These are phyloP conservation scores for Centroberyx gerrardi DNA, from an alignment of 2,797 vertebrate species.

Conservation along the genomic window DNA sequence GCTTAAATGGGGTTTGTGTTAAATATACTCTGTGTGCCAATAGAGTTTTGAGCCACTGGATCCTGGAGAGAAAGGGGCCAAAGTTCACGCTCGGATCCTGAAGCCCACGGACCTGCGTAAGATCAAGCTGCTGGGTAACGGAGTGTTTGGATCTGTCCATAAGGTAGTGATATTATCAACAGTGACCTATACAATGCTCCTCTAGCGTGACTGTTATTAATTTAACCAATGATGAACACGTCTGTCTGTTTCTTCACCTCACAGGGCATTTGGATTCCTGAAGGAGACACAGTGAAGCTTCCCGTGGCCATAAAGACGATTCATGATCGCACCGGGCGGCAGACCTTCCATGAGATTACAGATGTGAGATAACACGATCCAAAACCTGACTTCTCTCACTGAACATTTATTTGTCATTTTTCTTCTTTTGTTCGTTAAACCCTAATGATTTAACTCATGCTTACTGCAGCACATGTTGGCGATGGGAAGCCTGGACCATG, in stretches of 20 bases:
- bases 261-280: slow-evolving; percentile 96
- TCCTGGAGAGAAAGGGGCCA: slow-evolving; percentile 91
- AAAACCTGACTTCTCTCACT: background rate
- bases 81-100: slow-evolving; percentile 91
- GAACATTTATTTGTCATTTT: background rate
- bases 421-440: background rate
- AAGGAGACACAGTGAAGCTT: slow-evolving; percentile 95
- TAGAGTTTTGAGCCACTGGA: slow-evolving; percentile 94
- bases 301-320: slow-evolving; percentile 97
- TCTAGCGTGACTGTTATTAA: slow-evolving; percentile 9
- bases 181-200: background rate
- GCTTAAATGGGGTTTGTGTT: slow-evolving; percentile 8
- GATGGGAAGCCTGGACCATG: slow-evolving; percentile 93
- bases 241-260: slow-evolving; percentile 19
- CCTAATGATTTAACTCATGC: background rate
- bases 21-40: slow-evolving; percentile 9
- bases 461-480: slow-evolving; percentile 90
- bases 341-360: slow-evolving; percentile 90
- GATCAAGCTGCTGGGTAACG: slow-evolving; percentile 91
- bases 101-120: slow-evolving; percentile 92
- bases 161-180: slow-evolving; percentile 84
- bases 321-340: slow-evolving; percentile 89
- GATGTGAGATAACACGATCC: slow-evolving; percentile 85
- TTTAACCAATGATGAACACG: background rate
- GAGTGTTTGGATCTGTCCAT: slow-evolving; percentile 93